A percentile compares a stretch with the other conserved stretches of the same genome.
phyloP scores from a whole-genome alignment of 2,113 vertebrate genomes.

The Orcinus orca region DNA sequence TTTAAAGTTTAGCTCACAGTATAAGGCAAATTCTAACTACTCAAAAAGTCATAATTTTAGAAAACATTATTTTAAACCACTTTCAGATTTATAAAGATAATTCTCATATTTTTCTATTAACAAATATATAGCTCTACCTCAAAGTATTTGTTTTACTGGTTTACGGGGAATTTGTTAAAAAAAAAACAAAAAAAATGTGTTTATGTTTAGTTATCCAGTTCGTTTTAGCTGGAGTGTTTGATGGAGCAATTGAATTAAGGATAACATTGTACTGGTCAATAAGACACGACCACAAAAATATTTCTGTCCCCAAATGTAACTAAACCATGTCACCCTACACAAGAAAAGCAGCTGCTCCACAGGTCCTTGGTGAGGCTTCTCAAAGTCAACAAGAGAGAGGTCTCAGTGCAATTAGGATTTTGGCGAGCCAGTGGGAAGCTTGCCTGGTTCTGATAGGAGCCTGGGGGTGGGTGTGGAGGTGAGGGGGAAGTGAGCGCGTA shows the following conservation, averaged over 20 bases:
- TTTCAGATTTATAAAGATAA: not conserved
- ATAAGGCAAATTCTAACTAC: not conserved
- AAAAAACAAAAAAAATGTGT: not conserved
- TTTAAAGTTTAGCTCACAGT: not conserved
- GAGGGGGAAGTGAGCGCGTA: fast-evolving
- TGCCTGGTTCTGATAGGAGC: not conserved
- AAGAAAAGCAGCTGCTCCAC: not conserved
- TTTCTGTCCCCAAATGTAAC: not conserved
- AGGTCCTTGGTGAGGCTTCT: not conserved
- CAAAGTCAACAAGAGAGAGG: not conserved
- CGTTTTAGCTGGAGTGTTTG: not conserved
- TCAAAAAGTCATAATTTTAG: not conserved
- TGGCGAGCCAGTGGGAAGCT: not conserved
- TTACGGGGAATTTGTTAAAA: not conserved
- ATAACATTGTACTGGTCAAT: not conserved
- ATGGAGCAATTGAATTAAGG: not conserved
- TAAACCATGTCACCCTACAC: not conserved
- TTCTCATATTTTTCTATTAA: not conserved
- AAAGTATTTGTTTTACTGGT: not conserved
- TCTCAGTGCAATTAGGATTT: not conserved
- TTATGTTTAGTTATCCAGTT: not conserved
- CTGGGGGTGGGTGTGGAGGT: not conserved
- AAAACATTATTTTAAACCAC: not conserved
- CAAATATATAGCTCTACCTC: not conserved
- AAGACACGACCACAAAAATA: not conserved